phyloP scores from a whole-genome alignment of 2,888 invertebrate species.

The Mongoloraphidia duomilia region DNA sequence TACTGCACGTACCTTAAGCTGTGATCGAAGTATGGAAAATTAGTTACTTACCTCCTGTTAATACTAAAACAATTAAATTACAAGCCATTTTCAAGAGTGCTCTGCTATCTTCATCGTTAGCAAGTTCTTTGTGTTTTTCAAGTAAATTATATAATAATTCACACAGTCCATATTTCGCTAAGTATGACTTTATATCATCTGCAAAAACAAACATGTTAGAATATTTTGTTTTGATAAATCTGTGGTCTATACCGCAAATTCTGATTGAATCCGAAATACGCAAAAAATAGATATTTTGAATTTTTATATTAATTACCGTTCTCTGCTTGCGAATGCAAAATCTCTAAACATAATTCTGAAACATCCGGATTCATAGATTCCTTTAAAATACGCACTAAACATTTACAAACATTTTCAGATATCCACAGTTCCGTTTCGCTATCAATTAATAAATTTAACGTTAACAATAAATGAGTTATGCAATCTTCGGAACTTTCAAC shows the following conservation, averaged over 20 bases:
- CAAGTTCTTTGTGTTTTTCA: conserved; percentile 48
- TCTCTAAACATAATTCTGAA: conserved; percentile 61
- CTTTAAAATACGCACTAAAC: conserved; percentile 44
- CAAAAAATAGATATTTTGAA: neutral
- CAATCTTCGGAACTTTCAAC: conserved; percentile 40
- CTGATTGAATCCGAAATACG: too few species aligned
- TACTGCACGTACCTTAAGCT: too few species aligned
- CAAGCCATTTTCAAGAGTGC: conserved; percentile 70
- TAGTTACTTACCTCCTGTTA: conserved; percentile 59
- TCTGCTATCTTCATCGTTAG: conserved; percentile 48
- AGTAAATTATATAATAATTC: conserved; percentile 60
- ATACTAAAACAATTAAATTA: conserved; percentile 67
- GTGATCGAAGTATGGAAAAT: neutral
- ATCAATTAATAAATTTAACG: conserved; percentile 47
- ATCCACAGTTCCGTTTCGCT: conserved; percentile 21
- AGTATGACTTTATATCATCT: conserved; percentile 63
- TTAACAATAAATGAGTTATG: conserved; percentile 38
- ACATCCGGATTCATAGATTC: conserved; percentile 55
- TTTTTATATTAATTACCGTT: conserved; percentile 37
- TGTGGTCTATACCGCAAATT: conserved; percentile 3
- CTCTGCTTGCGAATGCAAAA: conserved; percentile 61
- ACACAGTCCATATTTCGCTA: conserved; percentile 64
- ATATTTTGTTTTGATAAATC: neutral
- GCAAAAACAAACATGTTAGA: conserved; percentile 17
- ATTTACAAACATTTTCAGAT: conserved; percentile 22